Base-by-base conservation (phyloP, 2,888 invertebrate genomes). In the Carcina quercana region DNA sequence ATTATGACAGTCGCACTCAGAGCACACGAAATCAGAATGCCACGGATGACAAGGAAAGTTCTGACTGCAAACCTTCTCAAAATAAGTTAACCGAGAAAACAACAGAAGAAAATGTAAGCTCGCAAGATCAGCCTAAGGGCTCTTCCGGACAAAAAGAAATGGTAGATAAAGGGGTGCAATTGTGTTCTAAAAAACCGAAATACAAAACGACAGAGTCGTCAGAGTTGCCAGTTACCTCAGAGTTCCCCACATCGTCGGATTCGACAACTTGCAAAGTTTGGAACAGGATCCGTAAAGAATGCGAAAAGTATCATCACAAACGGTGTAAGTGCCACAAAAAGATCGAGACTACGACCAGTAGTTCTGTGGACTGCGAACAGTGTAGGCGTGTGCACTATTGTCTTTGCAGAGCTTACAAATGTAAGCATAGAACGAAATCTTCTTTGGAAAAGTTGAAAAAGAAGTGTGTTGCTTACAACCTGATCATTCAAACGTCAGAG, bases 401-500 rank as follows among this genome's bases (percentile, higher is more conserved):
- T 35, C 40, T 50, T 4, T 79, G 78, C 35, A 54, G 59, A 44
- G 47, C 44, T 3, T 68, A 75, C 37, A 75, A 67, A 51, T 76
- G 79, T 42, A 75, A 65, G 45, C 53, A 64, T 27, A 66, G 53
- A 33, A 39, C 54, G 2, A 78, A 67, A 45, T 36, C 42, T 2
- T 46, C 38, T 1, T 42, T 43, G 3, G 78, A 78, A 5, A 78
- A 72, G 35, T 13, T 46, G 0, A 67, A 63, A 34, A 76, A 73
- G 37, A 76, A 72, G 45, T 65, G 75, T 25, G 58, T 83, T 0
- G 83, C 83, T 5, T 83, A 83, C 45, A 83, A 83, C 42, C 51
- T 83, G 25, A 76, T 83, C n/a, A 53, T 83, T 30, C 79, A 83
- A 43, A 72, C 79, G 5, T 79, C 82, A 1, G 83, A 83, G 20